These are phyloP conservation scores for Drosophila orena DNA, from an alignment of 1,140 invertebrate species.

Conservation along the genomic window DNA sequence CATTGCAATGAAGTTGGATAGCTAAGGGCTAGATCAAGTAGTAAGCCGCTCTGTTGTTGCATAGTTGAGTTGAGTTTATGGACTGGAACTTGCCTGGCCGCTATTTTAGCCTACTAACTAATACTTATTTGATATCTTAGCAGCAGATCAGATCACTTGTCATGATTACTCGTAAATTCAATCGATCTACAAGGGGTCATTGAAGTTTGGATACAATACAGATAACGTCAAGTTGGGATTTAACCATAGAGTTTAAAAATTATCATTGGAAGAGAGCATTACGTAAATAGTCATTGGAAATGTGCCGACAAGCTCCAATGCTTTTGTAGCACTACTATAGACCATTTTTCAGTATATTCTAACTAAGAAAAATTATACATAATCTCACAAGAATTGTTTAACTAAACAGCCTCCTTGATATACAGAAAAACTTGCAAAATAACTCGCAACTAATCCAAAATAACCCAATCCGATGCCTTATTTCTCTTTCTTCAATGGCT, in stretches of 20 bases:
- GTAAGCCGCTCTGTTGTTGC: constrained; percentile 6
- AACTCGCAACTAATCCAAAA: constrained; percentile 17
- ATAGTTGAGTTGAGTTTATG: constrained; percentile 18
- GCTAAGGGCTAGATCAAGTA: constrained; percentile 4
- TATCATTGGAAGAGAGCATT: constrained; percentile 50
- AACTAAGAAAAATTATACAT: constrained; percentile 50
- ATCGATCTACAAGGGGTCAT: constrained; percentile 15
- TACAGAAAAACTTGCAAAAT: constrained; percentile 31
- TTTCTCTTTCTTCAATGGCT: constrained; percentile 32
- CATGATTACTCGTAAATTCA: constrained; percentile 22
- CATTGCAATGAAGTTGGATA: constrained; percentile 12
- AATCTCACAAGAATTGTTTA: constrained; percentile 58
- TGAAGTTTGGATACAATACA: constrained; percentile 17
- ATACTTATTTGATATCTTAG: constrained; percentile 30
- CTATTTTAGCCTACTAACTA: constrained; percentile 16
- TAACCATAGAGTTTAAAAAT: constrained; percentile 15
- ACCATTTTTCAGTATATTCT: constrained; percentile 30
- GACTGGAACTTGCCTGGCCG: constrained; percentile 27
- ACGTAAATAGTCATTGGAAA: constrained; percentile 27
- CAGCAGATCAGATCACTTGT: constrained; percentile 36
- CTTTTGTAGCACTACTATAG: constrained; percentile 24
- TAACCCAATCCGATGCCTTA: constrained; percentile 13
- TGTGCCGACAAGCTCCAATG: constrained; percentile 10
- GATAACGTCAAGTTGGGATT: constrained; percentile 21
- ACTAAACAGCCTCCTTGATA: constrained; percentile 53